phyloP scores from a whole-genome alignment of 2,797 vertebrate genomes.

The Tragopan temminckii region DNA sequence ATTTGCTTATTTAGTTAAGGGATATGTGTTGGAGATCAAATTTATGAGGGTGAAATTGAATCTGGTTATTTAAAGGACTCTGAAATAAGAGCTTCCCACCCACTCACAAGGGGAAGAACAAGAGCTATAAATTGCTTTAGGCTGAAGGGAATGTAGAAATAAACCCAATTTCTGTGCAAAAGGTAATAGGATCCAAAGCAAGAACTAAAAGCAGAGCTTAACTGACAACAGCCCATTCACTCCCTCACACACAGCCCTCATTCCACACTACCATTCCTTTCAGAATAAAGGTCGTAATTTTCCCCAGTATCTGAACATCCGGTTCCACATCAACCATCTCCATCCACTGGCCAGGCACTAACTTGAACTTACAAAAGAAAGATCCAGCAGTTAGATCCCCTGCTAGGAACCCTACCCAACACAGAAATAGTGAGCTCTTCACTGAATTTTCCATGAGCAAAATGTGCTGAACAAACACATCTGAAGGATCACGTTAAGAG shows the following conservation, averaged over 20 bases:
- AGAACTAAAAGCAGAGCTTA: conserved; percentile 1
- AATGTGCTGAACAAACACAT: accelerated
- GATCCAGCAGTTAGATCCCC: not conserved
- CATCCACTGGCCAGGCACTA: not conserved
- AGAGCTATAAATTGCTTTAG: conserved; percentile 53
- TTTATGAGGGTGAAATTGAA: conserved; percentile 71
- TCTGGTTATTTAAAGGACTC: conserved; percentile 67
- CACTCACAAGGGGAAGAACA: conserved; percentile 53
- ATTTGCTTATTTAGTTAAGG: conserved; percentile 70
- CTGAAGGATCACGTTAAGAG: not conserved
- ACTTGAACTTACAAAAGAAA: not conserved
- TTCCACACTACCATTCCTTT: not conserved
- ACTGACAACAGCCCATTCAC: not conserved
- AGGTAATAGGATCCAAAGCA: conserved; percentile 47
- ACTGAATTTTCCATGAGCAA: not conserved
- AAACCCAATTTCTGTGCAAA: conserved; percentile 48
- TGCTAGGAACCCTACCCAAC: not conserved
- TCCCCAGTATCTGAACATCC: not conserved
- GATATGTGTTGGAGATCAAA: conserved; percentile 56
- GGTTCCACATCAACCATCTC: not conserved
- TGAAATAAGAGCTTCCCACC: conserved; percentile 72
- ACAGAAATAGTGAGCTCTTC: not conserved
- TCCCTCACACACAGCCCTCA: not conserved
- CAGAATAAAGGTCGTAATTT: not conserved
- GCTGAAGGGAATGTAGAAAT: conserved; percentile 51